Evolutionary conservation across 2,797 vertebrate genomes (phyloP), one percentile per base, ranked within the genome.

Genomic region (Microctenopoma stevenorrisi): DNA sequence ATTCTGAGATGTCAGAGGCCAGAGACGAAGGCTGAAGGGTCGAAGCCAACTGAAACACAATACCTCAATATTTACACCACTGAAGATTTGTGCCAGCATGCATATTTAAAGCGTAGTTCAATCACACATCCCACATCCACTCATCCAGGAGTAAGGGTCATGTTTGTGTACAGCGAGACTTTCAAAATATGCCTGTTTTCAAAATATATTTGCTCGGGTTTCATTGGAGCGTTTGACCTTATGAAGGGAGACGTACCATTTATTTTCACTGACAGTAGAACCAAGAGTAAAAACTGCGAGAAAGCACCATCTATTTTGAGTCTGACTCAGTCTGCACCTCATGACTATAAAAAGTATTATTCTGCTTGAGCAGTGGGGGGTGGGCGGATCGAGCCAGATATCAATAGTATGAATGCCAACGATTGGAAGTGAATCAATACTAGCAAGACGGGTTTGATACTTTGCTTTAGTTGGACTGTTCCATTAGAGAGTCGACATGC

Each of bases 81-180:
- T 59, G 5, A 57, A 1, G 25, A 44, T 81, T 35, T 33, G 42
- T 26, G 35, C 46, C 48, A 12, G 52, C 51, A 60, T 25, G 3
- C 1, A 4, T 16, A 16, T 56, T 18, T 43, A 40, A 68, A 42
- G 52, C 4, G 0, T 0, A 53, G 51, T 64, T 70, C 59, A 64
- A 77, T 79, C 68, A 9, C 22, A n/a, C 49, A 10, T 14, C 67
- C 76, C 65, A 54, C 74, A 78, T 74, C 33, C 13, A 68, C 54
- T n/a, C 3, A 46, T 22, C 7, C 22, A 43, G 16, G 10, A 11
- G 25, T 44, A 51, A 43, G 64, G 76, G 72, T 67, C 51, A 26
- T 78, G 77, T 81, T 80, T 88, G 83, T 83, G 77, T 78, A 42
- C 38, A 35, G 26, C 22, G 76, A 38, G 4, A 1, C 44, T 68